These are phyloP conservation scores for Danio rerio DNA, from an alignment of 2,113 vertebrate genomes.

Conservation along the genomic window GRCz12tu NC_133179.1:19123501-19124000, in stretches of 20 bases:
- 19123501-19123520: background rate
- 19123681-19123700: slow-evolving; percentile 47
- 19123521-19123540: background rate
- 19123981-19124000: slow-evolving; percentile 24
- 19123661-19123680: slow-evolving; percentile 13
- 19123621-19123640: slow-evolving; percentile 49
- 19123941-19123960: slow-evolving; percentile 31
- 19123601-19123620: slow-evolving; percentile 49
- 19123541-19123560: background rate
- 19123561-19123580: slow-evolving; percentile 33
- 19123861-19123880: slow-evolving; percentile 42
- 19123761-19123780: slow-evolving; percentile 67
- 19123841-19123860: slow-evolving; percentile 37
- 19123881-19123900: slow-evolving; percentile 58
- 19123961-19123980: slow-evolving; percentile 25
- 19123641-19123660: slow-evolving; percentile 52
- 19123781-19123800: slow-evolving; percentile 51
- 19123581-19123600: slow-evolving; percentile 51
- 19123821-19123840: slow-evolving; percentile 58
- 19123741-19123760: slow-evolving; percentile 71
- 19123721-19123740: slow-evolving; percentile 64
- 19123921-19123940: slow-evolving; percentile 34
- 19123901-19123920: slow-evolving; percentile 43
- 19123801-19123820: slow-evolving; percentile 53
- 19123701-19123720: slow-evolving; percentile 66